Base-by-base conservation (phyloP, 2,888 invertebrate species). In the Parthenolecanium corni region DNA sequence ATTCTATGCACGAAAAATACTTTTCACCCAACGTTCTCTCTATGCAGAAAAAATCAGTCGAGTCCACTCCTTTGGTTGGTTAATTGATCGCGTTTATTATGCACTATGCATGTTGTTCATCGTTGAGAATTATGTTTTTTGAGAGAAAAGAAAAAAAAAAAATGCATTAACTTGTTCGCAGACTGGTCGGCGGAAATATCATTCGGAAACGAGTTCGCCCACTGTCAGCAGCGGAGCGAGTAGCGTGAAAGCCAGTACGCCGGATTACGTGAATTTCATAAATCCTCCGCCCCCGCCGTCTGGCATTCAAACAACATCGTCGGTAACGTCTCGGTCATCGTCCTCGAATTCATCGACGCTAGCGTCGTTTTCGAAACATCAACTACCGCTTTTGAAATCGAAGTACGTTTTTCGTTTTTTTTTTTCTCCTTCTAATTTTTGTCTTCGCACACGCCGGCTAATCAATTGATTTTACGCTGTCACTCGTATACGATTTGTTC, bases 1-100 rank as follows among this genome's bases (percentile, higher is more conserved):
- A 86, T 74, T 85, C 85, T 0, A 86, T 86, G 86, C 86, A 86
- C 72, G 86, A 86, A 71, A 85, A 85, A 71, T 86, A 86, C 71
- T 82, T 86, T 71, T 65, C 66, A 38, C 65, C 66, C 1, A 65
- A 62, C 38, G 64, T 72, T 64, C 68, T 67, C 25, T 67, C 68
- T 11, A 66, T 65, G 25, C 66, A 68, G 42, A 68, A 70, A 65
- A 67, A 82, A 69, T 84, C 83, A 2, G 82, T 83, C 65, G 84
- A 84, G 69, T 83, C 82, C 67, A 84, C 84, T 25, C 84, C 84
- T 51, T 70, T 71, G 66, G 69, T 72, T 58, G 36, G 42, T n/a
- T 20, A 46, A 12, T n/a, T n/a, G n/a, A n/a, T n/a, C n/a, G n/a
- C n/a, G n/a, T n/a, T n/a, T n/a, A n/a, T n/a, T n/a, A n/a, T n/a